Evolutionary conservation across 2,797 vertebrate genomes (phyloP).

Genomic region (Streptopelia turtur): DNA sequence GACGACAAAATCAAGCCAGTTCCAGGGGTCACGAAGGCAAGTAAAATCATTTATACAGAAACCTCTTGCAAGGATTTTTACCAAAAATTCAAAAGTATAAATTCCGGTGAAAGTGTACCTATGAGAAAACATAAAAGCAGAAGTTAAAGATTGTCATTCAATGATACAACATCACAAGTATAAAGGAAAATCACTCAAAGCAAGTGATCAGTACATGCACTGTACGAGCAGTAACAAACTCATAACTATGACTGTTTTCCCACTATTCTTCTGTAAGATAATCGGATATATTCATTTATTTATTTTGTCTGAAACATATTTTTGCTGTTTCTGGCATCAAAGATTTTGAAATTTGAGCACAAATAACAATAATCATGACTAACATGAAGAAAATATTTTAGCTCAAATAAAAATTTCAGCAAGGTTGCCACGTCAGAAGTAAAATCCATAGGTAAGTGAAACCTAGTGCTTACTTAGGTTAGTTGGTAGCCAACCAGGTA

Average conservation of each 20-base stretch:
- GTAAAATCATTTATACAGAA: conserved; percentile 96
- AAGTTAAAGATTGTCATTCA: background rate
- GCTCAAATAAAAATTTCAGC: background rate
- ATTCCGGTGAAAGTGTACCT: conserved; percentile 96
- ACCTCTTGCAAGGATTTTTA: conserved; percentile 95
- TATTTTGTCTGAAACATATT: background rate
- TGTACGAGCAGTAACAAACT: background rate
- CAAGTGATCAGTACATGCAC: background rate
- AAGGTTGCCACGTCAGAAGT: background rate
- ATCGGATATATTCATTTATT: background rate
- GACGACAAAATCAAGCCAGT: conserved; percentile 97
- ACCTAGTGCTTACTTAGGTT: background rate
- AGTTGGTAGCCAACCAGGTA: background rate
- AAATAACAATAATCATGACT: background rate
- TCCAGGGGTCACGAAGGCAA: conserved; percentile 97
- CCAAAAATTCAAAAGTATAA: conserved; percentile 96
- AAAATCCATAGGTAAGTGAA: background rate
- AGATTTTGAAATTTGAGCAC: background rate
- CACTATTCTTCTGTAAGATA: background rate
- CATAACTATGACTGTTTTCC: background rate
- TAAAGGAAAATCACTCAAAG: background rate
- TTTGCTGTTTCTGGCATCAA: background rate
- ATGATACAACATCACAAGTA: background rate
- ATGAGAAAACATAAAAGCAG: conserved; percentile 32
- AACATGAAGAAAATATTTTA: background rate